Evolutionary conservation across 2,888 invertebrate genomes (phyloP), one percentile per base, ranked within the genome.

Genomic region (Lagria hirta): DNA sequence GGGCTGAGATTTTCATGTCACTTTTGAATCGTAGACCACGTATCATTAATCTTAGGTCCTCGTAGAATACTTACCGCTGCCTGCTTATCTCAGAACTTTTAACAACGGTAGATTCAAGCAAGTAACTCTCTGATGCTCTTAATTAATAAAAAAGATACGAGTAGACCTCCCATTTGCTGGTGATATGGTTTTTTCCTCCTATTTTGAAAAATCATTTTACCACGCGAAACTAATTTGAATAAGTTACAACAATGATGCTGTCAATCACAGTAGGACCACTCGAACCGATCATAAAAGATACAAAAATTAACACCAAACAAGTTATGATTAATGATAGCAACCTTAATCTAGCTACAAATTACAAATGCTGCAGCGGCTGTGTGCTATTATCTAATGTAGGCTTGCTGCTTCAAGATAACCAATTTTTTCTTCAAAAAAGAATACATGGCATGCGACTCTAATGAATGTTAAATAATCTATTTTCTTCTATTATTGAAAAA

Each of bases 1-100:
- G 66, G 68, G 64, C 69, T 61, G 68, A 72, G 71, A 72, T 72
- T 72, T 72, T 69, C 72, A 63, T 72, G 72, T 72, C 72, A 71
- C 71, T 71, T 72, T 72, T 70, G 70, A 71, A 72, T 70, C 70
- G 69, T 68, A 64, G 68, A 63, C 61, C 66, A 59, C 60, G 65
- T 61, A 71, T 72, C 72, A 72, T 72, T 72, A 72, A 72, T 72
- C 72, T 70, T 71, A 49, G 40, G 60, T 64, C 58, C 59, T 56
- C 51, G 57, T 52, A 54, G 58, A 59, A 62, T 58, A 58, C 59
- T 59, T 58, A 56, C 60, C 55, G 57, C 55, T 52, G 55, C 57
- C 52, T 60, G 55, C 61, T 64, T 62, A 62, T 62, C 62, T 61
- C 48, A 35, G 52, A 57, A 57, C 58, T 57, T 56, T 60, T 55